phyloP scores from a whole-genome alignment of 1,140 invertebrate species.

The Lepidostoma basale region DNA sequence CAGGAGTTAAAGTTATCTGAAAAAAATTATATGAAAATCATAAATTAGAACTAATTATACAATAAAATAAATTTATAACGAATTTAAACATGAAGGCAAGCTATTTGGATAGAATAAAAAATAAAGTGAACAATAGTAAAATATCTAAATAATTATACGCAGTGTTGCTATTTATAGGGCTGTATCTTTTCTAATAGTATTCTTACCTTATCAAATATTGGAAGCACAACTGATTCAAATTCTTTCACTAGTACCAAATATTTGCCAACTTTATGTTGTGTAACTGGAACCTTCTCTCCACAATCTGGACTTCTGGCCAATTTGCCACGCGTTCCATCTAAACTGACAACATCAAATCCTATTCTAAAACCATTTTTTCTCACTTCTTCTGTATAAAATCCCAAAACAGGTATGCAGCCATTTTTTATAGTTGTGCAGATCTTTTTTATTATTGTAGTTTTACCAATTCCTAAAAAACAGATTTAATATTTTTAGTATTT shows the following conservation, averaged over 20 bases:
- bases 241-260: slow-evolving; percentile 58
- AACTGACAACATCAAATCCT: slow-evolving; percentile 62
- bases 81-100: too few species aligned
- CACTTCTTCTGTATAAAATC: slow-evolving; percentile 65
- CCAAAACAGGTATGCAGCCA: slow-evolving; percentile 49
- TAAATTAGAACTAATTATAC: background rate
- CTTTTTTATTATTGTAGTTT: slow-evolving; percentile 60
- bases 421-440: slow-evolving; percentile 50
- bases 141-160: too few species aligned
- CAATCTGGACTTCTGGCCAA: slow-evolving; percentile 52
- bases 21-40: slow-evolving; percentile 35
- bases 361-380: slow-evolving; percentile 52
- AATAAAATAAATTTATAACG: too few species aligned
- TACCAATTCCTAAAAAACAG: slow-evolving; percentile 61
- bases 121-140: too few species aligned
- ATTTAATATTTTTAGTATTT: too few species aligned
- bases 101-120: too few species aligned
- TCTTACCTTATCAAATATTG: slow-evolving; percentile 47
- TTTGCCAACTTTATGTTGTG: slow-evolving; percentile 56
- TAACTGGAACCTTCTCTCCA: slow-evolving; percentile 19
- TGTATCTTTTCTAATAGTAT: too few species aligned
- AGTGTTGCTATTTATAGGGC: too few species aligned
- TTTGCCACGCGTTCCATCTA: slow-evolving; percentile 52
- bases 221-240: slow-evolving; percentile 60
- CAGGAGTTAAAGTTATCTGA: slow-evolving; percentile 24